Conservation (phyloP, 1,140 invertebrate genomes). For the Trichonephila clavata region DNA sequence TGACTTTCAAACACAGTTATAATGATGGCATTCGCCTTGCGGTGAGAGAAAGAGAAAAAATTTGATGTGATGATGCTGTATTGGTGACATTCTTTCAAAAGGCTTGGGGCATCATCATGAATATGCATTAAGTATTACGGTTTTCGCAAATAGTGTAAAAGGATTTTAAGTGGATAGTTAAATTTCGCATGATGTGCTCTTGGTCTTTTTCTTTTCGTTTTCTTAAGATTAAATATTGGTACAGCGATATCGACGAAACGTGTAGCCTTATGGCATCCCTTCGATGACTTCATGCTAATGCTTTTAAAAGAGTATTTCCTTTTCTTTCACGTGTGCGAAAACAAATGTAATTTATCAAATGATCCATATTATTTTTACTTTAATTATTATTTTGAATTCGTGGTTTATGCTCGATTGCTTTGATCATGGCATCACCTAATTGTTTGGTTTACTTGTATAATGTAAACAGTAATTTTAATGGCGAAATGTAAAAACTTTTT, state of each 20-base stretch:
- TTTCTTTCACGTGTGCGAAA: not conserved
- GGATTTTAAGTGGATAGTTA: constrained; percentile 3
- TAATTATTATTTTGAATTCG: no score
- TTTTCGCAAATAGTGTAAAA: not conserved
- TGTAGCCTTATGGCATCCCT: not conserved
- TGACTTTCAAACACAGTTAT: constrained; percentile 9
- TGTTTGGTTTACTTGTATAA: no score
- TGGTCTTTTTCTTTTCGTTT: not conserved
- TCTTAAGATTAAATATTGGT: not conserved
- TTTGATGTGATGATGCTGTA: not conserved
- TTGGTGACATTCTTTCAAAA: not conserved
- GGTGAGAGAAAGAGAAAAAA: not conserved
- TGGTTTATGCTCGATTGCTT: no score
- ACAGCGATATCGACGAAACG: not conserved
- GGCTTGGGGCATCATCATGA: not conserved
- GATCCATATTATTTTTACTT: no score
- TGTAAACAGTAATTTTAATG: no score
- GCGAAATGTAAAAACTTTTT: no score
- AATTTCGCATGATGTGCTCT: not conserved
- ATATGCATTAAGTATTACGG: not conserved
- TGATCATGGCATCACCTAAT: no score
- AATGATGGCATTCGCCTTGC: not conserved
- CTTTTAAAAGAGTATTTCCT: not conserved
- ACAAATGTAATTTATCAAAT: no score
- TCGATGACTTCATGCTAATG: not conserved